These are phyloP conservation scores for Mnemiopsis leidyi DNA, from an alignment of 37 sponge, comb jelly and placozoan species.

Conservation along the genomic window DNA sequence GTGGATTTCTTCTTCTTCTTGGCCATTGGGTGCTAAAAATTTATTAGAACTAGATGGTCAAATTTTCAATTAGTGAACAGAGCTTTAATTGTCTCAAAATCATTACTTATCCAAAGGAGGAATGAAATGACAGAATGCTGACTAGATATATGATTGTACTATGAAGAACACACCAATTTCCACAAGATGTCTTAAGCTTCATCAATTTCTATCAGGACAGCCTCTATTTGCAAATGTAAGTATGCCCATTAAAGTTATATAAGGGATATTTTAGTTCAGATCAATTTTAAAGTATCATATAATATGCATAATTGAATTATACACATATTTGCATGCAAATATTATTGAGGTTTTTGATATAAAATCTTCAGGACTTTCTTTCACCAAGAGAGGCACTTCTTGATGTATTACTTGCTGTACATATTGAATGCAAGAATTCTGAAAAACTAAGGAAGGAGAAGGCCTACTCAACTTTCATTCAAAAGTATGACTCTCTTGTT, in stretches of 20 bases:
- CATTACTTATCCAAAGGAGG: too few species aligned
- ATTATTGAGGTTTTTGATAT: too few species aligned
- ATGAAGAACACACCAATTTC: constrained; percentile 28
- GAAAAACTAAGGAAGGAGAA: constrained; percentile 7
- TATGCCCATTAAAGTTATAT: too few species aligned
- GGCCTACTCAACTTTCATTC: neutral
- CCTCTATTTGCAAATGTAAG: constrained; percentile 43
- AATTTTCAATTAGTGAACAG: too few species aligned
- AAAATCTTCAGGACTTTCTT: neutral
- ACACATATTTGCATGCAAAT: too few species aligned
- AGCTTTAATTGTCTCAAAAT: too few species aligned
- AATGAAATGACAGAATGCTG: neutral
- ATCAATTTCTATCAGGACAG: constrained; percentile 31
- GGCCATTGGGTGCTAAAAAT: too few species aligned
- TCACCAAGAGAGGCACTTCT: constrained; percentile 35
- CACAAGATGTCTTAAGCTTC: constrained; percentile 29
- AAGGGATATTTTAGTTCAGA: too few species aligned
- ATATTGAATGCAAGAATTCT: constrained; percentile 5
- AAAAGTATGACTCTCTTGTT: constrained; percentile 71
- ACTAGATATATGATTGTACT: neutral
- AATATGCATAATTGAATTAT: too few species aligned
- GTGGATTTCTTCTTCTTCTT: too few species aligned
- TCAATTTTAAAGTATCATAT: too few species aligned
- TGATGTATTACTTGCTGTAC: constrained; percentile 5
- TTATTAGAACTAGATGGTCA: too few species aligned